These are phyloP conservation scores for Ceraclea dissimilis DNA, from an alignment of 2,888 invertebrate genomes.

Conservation along the genomic window DNA sequence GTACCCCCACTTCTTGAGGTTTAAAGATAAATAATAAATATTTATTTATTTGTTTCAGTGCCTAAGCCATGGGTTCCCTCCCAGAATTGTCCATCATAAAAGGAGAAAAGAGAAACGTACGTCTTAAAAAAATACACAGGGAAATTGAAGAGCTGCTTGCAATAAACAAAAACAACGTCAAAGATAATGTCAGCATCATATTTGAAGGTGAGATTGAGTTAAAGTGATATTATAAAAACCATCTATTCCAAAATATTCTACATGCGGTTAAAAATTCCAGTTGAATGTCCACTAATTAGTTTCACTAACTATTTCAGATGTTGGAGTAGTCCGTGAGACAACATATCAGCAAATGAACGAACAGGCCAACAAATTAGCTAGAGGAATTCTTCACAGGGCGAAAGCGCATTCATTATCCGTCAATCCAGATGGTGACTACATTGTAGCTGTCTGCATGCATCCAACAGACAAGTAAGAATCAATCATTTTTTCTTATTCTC, in stretches of 20 bases:
- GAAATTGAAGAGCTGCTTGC: slow-evolving; percentile 52
- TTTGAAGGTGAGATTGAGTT: slow-evolving; percentile 53
- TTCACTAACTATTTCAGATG: slow-evolving; percentile 32
- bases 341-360: slow-evolving; percentile 51
- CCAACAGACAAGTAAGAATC: slow-evolving; percentile 56
- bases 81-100: slow-evolving; percentile 65
- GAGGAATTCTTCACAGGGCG: slow-evolving; percentile 44
- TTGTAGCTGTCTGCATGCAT: slow-evolving; percentile 72
- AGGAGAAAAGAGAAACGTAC: slow-evolving; percentile 48
- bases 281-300: too few species aligned
- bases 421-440: slow-evolving; percentile 62
- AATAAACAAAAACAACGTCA: slow-evolving; percentile 29
- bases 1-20: too few species aligned
- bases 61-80: slow-evolving; percentile 61
- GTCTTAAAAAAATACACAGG: slow-evolving; percentile 47
- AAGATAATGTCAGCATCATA: slow-evolving; percentile 47
- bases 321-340: slow-evolving; percentile 28
- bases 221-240: too few species aligned
- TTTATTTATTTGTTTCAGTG: not conserved
- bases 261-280: too few species aligned
- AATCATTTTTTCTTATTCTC: too few species aligned
- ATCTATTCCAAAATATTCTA: too few species aligned
- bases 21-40: too few species aligned
- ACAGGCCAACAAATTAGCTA: slow-evolving; percentile 51
- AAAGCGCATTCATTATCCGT: slow-evolving; percentile 33